Evolutionary conservation across 2,888 invertebrate genomes (phyloP).

Genomic region (Oconnorella tubifera): DNA sequence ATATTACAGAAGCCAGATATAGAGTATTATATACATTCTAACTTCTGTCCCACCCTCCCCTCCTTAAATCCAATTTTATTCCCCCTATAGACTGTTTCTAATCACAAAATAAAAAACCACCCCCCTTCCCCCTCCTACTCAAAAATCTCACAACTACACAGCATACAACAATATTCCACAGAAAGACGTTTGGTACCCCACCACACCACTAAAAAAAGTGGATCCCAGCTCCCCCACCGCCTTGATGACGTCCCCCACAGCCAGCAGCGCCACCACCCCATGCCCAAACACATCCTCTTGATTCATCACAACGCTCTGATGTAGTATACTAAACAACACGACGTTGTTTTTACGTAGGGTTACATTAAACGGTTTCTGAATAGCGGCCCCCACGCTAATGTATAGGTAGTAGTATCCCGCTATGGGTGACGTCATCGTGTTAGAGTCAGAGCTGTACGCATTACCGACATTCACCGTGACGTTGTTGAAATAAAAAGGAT

Average conservation of each 20-base stretch:
- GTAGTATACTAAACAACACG: slow-evolving; percentile 2
- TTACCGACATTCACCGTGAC: slow-evolving; percentile 9
- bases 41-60: no score
- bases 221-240: slow-evolving; percentile 21
- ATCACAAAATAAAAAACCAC: no score
- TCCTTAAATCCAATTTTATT: no score
- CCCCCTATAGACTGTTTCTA: no score
- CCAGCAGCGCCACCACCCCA: slow-evolving; percentile 13
- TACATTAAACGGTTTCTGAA: slow-evolving; percentile 3
- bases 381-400: slow-evolving; percentile 11
- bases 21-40: no score
- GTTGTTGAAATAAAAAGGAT: slow-evolving; percentile 22
- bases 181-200: slow-evolving; percentile 20
- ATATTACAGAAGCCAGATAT: no score
- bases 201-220: slow-evolving; percentile 13
- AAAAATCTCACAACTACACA: neutral
- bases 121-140: no score
- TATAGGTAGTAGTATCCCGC: slow-evolving; percentile 24
- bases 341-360: neutral
- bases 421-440: slow-evolving; percentile 1
- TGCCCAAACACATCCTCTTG: slow-evolving; percentile 18
- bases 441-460: slow-evolving; percentile 8
- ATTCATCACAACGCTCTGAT: slow-evolving; percentile 1
- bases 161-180: slow-evolving; percentile 15
- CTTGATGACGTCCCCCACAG: slow-evolving; percentile 12